Evolutionary conservation across 2,797 vertebrate species (phyloP).

Genomic region (Hoplostethus mediterraneus): DNA sequence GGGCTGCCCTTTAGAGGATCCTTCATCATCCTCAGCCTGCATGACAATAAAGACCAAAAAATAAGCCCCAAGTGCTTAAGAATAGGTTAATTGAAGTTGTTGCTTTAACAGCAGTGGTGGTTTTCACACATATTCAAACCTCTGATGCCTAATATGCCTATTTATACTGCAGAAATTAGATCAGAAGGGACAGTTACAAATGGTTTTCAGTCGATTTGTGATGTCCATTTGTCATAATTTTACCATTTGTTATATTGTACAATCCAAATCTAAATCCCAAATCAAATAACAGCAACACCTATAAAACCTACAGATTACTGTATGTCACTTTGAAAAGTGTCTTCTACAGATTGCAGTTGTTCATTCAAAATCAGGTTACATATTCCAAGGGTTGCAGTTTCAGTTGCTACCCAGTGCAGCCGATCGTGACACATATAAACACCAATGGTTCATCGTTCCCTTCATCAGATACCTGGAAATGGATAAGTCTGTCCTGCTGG

Average conservation of each 20-base stretch:
- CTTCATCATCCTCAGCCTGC: neutral
- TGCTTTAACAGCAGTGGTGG: neutral
- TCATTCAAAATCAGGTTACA: neutral
- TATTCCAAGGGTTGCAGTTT: neutral
- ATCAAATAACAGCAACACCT: neutral
- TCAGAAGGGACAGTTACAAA: neutral
- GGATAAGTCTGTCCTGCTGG: constrained; percentile 55
- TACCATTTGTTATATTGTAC: neutral
- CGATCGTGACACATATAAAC: neutral
- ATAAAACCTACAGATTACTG: neutral
- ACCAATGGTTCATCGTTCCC: neutral
- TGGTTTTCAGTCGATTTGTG: neutral
- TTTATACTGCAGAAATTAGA: neutral
- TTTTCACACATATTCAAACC: neutral
- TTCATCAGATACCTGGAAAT: constrained; percentile 68
- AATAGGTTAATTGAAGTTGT: neutral
- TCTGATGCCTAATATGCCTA: neutral
- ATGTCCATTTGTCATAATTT: neutral
- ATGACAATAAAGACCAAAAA: neutral
- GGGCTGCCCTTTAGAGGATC: neutral
- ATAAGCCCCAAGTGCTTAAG: neutral
- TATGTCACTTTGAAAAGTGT: neutral
- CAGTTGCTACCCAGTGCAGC: neutral
- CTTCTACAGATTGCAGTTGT: neutral
- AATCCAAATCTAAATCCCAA: no score